phyloP scores from a whole-genome alignment of 2,113 vertebrate genomes.

The cat (Felis catus) region F.catus_Fca126_mat1.0 CM031413.1:116883501-116884000 shows the following conservation, averaged over 20 bases:
- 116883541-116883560: not conserved
- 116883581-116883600: accelerated
- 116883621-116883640: too few relatives aligned
- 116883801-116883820: conserved; percentile 95
- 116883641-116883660: accelerated
- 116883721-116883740: conserved; percentile 90
- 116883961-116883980: not conserved
- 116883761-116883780: conserved; percentile 96
- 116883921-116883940: not conserved
- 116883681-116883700: conserved; percentile 68
- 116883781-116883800: conserved; percentile 94
- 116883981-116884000: too few relatives aligned
- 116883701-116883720: conserved; percentile 97
- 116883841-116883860: not conserved
- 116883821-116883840: conserved; percentile 83
- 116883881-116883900: accelerated
- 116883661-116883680: accelerated
- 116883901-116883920: not conserved
- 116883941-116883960: not conserved
- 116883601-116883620: accelerated
- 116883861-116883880: not conserved
- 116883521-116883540: not conserved
- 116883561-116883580: not conserved
- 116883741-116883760: conserved; percentile 91
- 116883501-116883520: too few relatives aligned